These are phyloP conservation scores for Phrynosoma blainvillii DNA, from an alignment of 2,113 vertebrate genomes.

Conservation along the genomic window DNA sequence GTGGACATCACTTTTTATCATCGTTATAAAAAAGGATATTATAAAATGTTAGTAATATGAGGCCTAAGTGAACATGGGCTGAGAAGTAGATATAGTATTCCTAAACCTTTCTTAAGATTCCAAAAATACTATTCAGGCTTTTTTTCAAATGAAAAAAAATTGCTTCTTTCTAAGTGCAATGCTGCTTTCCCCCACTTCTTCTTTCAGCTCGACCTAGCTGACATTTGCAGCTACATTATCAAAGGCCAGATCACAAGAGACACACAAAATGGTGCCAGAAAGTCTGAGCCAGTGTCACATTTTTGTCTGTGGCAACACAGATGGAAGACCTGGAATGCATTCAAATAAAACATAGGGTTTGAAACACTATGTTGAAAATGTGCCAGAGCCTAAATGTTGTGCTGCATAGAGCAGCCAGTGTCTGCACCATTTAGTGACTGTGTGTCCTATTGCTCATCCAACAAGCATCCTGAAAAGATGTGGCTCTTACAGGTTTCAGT, in stretches of 20 bases:
- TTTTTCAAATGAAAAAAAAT: slow-evolving; percentile 10
- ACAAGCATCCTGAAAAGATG: background rate
- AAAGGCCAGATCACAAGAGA: slow-evolving; percentile 31
- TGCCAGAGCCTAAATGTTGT: slow-evolving; percentile 33
- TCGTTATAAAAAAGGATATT: slow-evolving; percentile 24
- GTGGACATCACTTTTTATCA: slow-evolving; percentile 44
- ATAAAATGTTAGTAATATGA: slow-evolving; percentile 39
- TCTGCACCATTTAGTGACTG: background rate
- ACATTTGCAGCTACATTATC: slow-evolving; percentile 39
- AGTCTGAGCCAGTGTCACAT: background rate
- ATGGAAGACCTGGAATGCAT: slow-evolving; percentile 31
- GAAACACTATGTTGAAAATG: slow-evolving; percentile 45
- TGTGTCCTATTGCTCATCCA: background rate
- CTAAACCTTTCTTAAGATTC: slow-evolving; percentile 32
- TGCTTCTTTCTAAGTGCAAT: background rate
- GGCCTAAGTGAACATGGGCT: slow-evolving; percentile 9
- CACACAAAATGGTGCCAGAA: slow-evolving; percentile 36
- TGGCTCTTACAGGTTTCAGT: background rate
- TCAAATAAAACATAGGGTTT: slow-evolving; percentile 27
- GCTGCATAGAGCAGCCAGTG: slow-evolving; percentile 36
- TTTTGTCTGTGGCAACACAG: slow-evolving; percentile 29
- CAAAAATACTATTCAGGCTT: background rate
- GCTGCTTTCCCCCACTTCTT: slow-evolving; percentile 25
- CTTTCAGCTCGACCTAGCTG: background rate
- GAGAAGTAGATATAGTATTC: background rate